Conservation (phyloP, 2,797 vertebrate genomes). For the Megaceryle alcyon region DNA sequence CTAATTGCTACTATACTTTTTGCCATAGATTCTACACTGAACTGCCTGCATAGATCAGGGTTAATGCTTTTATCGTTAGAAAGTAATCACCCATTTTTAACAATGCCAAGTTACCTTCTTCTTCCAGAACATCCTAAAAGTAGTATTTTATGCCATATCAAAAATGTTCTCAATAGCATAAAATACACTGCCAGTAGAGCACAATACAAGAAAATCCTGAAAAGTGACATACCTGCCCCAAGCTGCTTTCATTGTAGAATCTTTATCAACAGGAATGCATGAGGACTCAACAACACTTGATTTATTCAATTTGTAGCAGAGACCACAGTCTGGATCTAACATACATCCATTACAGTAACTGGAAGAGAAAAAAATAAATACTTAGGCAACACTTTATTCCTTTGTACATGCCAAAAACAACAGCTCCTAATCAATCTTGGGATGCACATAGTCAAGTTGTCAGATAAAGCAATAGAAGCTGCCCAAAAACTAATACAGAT, state of each 20-base stretch:
- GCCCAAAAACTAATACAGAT: not conserved
- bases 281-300: slow-evolving; percentile 88
- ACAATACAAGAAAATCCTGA: not conserved
- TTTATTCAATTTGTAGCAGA: slow-evolving; percentile 93
- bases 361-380: slow-evolving; percentile 32
- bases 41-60: not conserved
- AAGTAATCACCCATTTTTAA: not conserved
- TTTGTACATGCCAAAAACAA: not conserved
- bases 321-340: slow-evolving; percentile 94
- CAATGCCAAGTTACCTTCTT: not conserved
- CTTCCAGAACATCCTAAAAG: not conserved
- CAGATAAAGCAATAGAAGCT: not conserved
- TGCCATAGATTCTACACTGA: not conserved
- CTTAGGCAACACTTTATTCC: not conserved
- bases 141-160: not conserved
- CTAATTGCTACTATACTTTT: not conserved
- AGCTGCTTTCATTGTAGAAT: slow-evolving; percentile 88
- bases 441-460: not conserved
- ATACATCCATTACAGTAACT: slow-evolving; percentile 95
- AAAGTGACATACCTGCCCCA: slow-evolving; percentile 92
- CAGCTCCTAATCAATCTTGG: not conserved
- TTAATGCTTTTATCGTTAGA: not conserved
- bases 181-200: not conserved
- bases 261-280: slow-evolving; percentile 88
- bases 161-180: not conserved